Base-by-base conservation (phyloP, 2,113 vertebrate genomes). In the Catharus minimus region DNA sequence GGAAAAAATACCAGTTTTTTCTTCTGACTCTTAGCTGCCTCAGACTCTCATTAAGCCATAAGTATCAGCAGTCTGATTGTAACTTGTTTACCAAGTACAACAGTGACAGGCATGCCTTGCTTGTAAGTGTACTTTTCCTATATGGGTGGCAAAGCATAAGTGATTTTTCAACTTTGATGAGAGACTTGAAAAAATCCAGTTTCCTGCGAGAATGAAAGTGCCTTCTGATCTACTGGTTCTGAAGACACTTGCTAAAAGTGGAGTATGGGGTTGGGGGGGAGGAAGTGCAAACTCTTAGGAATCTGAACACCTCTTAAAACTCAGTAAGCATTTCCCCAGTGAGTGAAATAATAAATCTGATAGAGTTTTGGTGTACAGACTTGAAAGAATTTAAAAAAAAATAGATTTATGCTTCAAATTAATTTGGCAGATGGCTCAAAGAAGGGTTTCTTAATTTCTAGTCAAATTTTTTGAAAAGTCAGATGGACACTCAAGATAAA, bases 241-340 rank as follows among this genome's bases (percentile, higher is more conserved):
- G 76, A 92, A 94, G 56, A 83, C 75, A 74, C 55, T 89, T 53
- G 30, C 74, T 93, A 94, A 95, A 93, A 75, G 26, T 61, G 73
- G 77, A 7, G 14, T 22, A 43, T 33, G 19, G 38, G 38, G 38
- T 38, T 38, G 38, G 38, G 10, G 4, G 3, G 28, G 30, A 1
- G 74, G 88, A 92, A 94, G 82, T 92, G 50, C 64, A 93, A 77
- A 95, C 55, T 90, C 49, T 44, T 75, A 91, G 83, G 64, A 92
- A 92, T 92, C 46, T 83, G 47, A 96, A 92, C 89, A 94, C 88
- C 93, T 97, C 86, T 94, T 95, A 93, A 95, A 95, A 86, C 38
- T 95, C 67, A 92, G 3, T 90, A 71, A 96, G 39, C 38, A 10
- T 94, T 95, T 97, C 71, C 86, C 26, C 72, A 75, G 6, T 80